Conservation (phyloP, 2,888 invertebrate genomes). For the Ennomos fuscantarius region DNA sequence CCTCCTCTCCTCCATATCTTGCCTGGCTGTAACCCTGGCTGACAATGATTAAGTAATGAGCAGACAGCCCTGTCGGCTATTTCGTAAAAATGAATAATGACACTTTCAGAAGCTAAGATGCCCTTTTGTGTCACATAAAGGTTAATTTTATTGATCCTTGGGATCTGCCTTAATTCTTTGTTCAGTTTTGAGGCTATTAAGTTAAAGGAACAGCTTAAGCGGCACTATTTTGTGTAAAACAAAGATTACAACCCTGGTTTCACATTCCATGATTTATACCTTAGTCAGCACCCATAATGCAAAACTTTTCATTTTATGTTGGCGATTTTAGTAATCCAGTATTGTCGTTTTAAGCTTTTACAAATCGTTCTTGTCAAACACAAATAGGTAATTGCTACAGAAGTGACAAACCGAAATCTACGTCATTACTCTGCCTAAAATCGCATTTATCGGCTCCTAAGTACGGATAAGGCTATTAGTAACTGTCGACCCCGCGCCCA, state of each 20-base stretch:
- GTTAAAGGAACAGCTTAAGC: slow-evolving; percentile 1
- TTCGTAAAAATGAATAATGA: slow-evolving; percentile 39
- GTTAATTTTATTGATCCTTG: slow-evolving; percentile 36
- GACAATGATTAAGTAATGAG: slow-evolving; percentile 44
- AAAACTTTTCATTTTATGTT: too few relatives aligned
- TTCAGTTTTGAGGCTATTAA: slow-evolving; percentile 9
- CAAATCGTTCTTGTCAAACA: background rate
- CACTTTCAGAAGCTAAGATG: slow-evolving; percentile 26
- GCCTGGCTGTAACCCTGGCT: slow-evolving; percentile 27
- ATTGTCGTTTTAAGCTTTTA: background rate
- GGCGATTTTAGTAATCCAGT: too few relatives aligned
- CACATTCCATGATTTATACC: too few relatives aligned
- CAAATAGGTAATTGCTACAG: slow-evolving; percentile 6
- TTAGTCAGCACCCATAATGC: too few relatives aligned
- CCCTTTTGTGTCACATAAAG: slow-evolving; percentile 29
- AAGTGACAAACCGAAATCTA: slow-evolving; percentile 17
- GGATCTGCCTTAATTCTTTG: slow-evolving; percentile 21
- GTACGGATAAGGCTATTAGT: slow-evolving; percentile 61
- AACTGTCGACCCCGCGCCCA: slow-evolving; percentile 60
- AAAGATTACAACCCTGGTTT: too few relatives aligned
- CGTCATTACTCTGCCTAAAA: slow-evolving; percentile 16
- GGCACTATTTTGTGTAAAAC: too few relatives aligned
- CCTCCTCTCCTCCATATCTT: slow-evolving; percentile 43
- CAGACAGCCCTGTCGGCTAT: slow-evolving; percentile 39
- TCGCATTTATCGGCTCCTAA: slow-evolving; percentile 35